These are phyloP conservation scores for Drosophila ohnishii DNA, from an alignment of 1,140 invertebrate species.

Conservation along the genomic window DNA sequence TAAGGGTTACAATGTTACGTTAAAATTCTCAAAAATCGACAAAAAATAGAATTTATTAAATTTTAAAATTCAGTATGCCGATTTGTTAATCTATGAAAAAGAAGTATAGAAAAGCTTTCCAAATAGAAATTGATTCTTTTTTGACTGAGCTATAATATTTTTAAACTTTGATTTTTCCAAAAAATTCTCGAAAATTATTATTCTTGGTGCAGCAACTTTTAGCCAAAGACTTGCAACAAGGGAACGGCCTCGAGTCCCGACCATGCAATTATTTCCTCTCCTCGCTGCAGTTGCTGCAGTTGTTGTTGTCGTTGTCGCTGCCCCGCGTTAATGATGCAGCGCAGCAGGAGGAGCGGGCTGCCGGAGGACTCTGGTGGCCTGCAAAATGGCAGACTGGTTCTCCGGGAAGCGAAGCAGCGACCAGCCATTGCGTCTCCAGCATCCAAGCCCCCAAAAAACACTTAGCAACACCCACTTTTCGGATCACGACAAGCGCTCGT, in stretches of 20 bases:
- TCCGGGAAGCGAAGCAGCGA: constrained; percentile 27
- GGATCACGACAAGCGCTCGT: constrained; percentile 63
- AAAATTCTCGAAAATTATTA: no score
- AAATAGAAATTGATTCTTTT: no score
- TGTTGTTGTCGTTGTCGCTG: constrained; percentile 35
- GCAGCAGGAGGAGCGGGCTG: constrained; percentile 47
- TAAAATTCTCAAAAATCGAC: no score
- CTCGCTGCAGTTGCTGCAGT: constrained; percentile 58
- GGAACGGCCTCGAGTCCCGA: constrained; percentile 63
- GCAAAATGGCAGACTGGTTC: constrained; percentile 79
- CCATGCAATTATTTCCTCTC: constrained; percentile 75
- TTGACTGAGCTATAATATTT: no score
- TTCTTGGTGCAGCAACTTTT: constrained; percentile 1
- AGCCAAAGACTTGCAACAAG: constrained; percentile 48
- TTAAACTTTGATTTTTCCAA: no score
- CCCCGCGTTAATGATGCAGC: constrained; percentile 72
- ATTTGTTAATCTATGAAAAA: no score
- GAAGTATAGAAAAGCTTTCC: no score
- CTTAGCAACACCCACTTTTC: constrained; percentile 80
- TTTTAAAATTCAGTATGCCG: no score
- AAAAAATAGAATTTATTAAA: no score
- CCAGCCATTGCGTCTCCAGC: constrained; percentile 76
- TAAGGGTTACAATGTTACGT: no score
- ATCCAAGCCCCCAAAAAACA: constrained; percentile 60
- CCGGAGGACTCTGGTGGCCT: constrained; percentile 39